These are phyloP conservation scores for Sterna hirundo DNA, from an alignment of 2,113 vertebrate species.

Conservation along the genomic window DNA sequence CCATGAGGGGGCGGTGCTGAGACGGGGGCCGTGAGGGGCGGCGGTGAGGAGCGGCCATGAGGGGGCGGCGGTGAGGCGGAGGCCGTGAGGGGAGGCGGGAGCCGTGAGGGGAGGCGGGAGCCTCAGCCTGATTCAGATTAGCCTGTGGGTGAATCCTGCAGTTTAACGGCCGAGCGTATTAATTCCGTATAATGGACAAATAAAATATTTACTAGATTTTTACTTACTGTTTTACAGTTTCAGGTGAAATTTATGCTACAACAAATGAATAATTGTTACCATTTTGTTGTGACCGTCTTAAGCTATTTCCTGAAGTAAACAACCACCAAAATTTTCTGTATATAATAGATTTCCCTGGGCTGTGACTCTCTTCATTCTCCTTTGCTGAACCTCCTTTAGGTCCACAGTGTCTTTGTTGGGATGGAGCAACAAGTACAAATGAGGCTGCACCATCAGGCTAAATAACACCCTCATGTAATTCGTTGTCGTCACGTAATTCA, in stretches of 20 bases:
- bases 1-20: too few species aligned
- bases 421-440: too few species aligned
- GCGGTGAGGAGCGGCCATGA: too few species aligned
- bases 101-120: not conserved
- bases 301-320: not conserved
- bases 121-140: accelerated
- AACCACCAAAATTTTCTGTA: accelerated
- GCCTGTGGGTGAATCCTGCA: accelerated
- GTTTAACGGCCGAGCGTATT: accelerated
- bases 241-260: not conserved
- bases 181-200: accelerated
- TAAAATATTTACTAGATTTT: accelerated
- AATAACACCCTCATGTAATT: not conserved
- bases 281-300: not conserved
- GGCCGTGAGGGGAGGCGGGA: too few species aligned
- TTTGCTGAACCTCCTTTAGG: too few species aligned
- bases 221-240: too few species aligned
- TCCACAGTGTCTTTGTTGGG: accelerated
- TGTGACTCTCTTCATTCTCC: not conserved
- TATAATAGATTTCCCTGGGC: not conserved
- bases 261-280: accelerated
- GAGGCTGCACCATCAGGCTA: too few species aligned
- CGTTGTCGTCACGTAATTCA: not conserved
- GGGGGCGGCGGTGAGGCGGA: too few species aligned
- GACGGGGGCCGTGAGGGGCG: too few species aligned